These are phyloP conservation scores for Rhynchophorus ferrugineus DNA, from an alignment of 1,140 invertebrate genomes.

Conservation along the genomic window DNA sequence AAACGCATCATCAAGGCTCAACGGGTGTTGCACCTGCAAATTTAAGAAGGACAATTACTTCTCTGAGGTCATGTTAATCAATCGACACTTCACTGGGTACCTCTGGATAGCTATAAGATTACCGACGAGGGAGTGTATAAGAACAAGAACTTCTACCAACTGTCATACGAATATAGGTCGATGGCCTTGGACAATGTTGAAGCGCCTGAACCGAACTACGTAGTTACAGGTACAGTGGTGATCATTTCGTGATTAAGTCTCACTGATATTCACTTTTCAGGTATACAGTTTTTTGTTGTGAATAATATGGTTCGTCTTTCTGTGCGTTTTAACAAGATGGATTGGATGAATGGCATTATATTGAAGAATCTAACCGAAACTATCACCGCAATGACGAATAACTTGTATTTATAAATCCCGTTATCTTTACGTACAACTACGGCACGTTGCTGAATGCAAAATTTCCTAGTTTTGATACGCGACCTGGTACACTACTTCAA, in stretches of 20 bases:
- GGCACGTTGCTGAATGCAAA: too few species aligned
- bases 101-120: slow-evolving; percentile 53
- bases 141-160: slow-evolving; percentile 59
- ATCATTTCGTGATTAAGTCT: not conserved
- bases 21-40: slow-evolving; percentile 66
- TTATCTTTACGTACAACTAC: too few species aligned
- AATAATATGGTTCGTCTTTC: too few species aligned
- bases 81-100: slow-evolving; percentile 53
- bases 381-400: too few species aligned
- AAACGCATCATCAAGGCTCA: slow-evolving; percentile 64
- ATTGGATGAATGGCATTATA: slow-evolving; percentile 63
- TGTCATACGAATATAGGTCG: slow-evolving; percentile 61
- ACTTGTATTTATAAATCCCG: too few species aligned
- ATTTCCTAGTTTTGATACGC: too few species aligned
- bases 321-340: slow-evolving; percentile 61
- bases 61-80: slow-evolving; percentile 54
- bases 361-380: too few species aligned
- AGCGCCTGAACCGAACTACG: slow-evolving; percentile 45
- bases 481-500: too few species aligned
- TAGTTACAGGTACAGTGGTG: slow-evolving; percentile 52
- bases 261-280: not conserved
- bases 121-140: slow-evolving; percentile 42
- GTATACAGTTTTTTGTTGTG: slow-evolving; percentile 3
- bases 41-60: slow-evolving; percentile 60
- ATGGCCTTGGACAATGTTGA: slow-evolving; percentile 70